Percentiles rank a stretch among this genome's conserved stretches.
Conservation (phyloP, 2,113 vertebrate species). For the Phrynosoma blainvillii region DNA sequence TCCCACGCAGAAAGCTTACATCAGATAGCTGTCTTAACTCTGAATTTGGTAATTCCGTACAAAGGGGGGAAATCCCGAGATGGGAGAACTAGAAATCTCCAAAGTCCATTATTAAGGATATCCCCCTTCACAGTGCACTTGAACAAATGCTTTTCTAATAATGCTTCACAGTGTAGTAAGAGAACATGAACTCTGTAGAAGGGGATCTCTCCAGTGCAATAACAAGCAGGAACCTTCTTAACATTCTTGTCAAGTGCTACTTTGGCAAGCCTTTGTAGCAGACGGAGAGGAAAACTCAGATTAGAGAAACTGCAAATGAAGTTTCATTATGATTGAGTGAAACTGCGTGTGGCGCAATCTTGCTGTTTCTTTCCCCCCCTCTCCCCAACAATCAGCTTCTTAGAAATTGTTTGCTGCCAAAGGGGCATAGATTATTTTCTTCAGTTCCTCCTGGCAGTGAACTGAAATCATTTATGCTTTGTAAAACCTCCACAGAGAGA, state of each 20-base stretch:
- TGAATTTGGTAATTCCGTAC: not conserved
- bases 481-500: not conserved
- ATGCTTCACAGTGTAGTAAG: slow-evolving; percentile 30
- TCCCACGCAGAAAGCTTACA: not conserved
- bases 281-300: slow-evolving; percentile 33
- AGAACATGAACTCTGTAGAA: slow-evolving; percentile 51
- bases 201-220: slow-evolving; percentile 36
- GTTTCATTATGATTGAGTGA: slow-evolving; percentile 37
- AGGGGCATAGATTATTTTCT: not conserved
- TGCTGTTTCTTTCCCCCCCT: not conserved
- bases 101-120: not conserved
- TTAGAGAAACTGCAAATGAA: slow-evolving; percentile 34
- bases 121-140: not conserved
- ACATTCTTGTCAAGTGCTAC: slow-evolving; percentile 34
- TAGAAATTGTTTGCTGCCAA: not conserved
- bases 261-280: slow-evolving; percentile 27
- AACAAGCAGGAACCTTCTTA: slow-evolving; percentile 53
- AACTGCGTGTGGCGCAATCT: slow-evolving; percentile 30
- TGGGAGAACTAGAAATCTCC: not conserved
- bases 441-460: not conserved
- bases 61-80: not conserved
- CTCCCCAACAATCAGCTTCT: not conserved
- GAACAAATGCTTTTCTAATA: not conserved
- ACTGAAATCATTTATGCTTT: not conserved
- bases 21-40: not conserved